Base-by-base conservation (phyloP, 2,888 invertebrate species). In the Folsomia candida region DNA sequence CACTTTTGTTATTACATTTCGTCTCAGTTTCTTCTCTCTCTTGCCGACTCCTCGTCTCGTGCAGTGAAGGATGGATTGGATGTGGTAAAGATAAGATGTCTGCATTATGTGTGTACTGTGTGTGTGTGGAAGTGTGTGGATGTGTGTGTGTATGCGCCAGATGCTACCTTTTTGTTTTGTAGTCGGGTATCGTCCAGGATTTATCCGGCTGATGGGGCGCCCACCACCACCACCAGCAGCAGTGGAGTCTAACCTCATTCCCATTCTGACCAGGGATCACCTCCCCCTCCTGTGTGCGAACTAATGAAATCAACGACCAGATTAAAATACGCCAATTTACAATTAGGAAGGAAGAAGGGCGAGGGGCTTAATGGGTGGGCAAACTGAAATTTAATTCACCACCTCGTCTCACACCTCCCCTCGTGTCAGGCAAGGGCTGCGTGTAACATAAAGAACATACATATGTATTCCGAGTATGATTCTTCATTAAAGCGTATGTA, bases 141-240 rank as follows among this genome's bases (percentile, higher is more conserved):
- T n/a, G n/a, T n/a, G n/a, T n/a, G n/a, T n/a, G n/a, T n/a, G n/a
- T 18, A 24, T 20, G 24, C 2, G 6, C 59, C 59, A 59, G 59
- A 59, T 59, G 59, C 26, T 6, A 18, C 24, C 59, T 59, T n/a
- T n/a, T n/a, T 54, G 54, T 54, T 59, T 59, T 59, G 24, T 24
- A 59, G 25, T 6, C 59, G 24, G 26, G 14, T 59, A 6, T 59
- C 59, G 24, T 59, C 4, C 59, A 24, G 20, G 26, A 24, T 59
- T 57, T 57, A 47, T 47, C 47, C 18, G 11, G 47, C 18, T 47
- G 14, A n/a, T n/a, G n/a, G n/a, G n/a, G n/a, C n/a, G n/a, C 54
- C 24, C 54, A 22, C 20, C 24, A 22, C 6, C 18, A 9, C 3
- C 6, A 9, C 24, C 18, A n/a, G 20, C 4, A 54, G 54, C 6